These are phyloP conservation scores for Spea bombifrons DNA, from an alignment of 2,113 vertebrate species.

Conservation along the genomic window DNA sequence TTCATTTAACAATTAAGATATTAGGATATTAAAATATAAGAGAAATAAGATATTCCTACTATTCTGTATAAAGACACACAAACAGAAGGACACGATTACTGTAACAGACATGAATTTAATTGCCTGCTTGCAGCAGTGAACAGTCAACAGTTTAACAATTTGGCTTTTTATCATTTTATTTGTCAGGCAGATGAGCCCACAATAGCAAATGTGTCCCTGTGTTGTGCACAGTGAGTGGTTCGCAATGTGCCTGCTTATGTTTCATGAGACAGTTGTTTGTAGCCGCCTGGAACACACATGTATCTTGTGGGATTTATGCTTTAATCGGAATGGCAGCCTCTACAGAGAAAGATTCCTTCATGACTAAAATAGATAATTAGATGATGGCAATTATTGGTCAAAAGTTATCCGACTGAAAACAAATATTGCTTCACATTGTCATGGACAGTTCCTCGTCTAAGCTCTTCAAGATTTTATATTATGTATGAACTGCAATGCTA, in stretches of 20 bases:
- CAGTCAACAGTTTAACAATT: slow-evolving; percentile 60
- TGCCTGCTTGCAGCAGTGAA: slow-evolving; percentile 48
- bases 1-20: no score
- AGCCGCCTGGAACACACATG: slow-evolving; percentile 75
- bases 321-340: slow-evolving; percentile 71
- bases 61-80: no score
- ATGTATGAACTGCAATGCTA: no score
- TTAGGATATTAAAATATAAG: no score
- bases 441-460: slow-evolving; percentile 46
- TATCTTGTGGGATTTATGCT: slow-evolving; percentile 73
- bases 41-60: no score
- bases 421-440: slow-evolving; percentile 73
- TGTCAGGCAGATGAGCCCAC: slow-evolving; percentile 67
- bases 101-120: slow-evolving; percentile 40
- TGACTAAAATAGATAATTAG: slow-evolving; percentile 78
- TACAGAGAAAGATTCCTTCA: slow-evolving; percentile 71
- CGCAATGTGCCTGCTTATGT: slow-evolving; percentile 70
- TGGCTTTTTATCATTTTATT: slow-evolving; percentile 68
- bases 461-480: no score
- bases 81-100: slow-evolving; percentile 11
- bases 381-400: slow-evolving; percentile 77
- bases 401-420: slow-evolving; percentile 79
- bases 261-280: slow-evolving; percentile 77
- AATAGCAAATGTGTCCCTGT: slow-evolving; percentile 64
- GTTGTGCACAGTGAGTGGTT: slow-evolving; percentile 71